These are phyloP conservation scores for Campaea margaritaria DNA, from an alignment of 2,888 invertebrate species.

Conservation along the genomic window DNA sequence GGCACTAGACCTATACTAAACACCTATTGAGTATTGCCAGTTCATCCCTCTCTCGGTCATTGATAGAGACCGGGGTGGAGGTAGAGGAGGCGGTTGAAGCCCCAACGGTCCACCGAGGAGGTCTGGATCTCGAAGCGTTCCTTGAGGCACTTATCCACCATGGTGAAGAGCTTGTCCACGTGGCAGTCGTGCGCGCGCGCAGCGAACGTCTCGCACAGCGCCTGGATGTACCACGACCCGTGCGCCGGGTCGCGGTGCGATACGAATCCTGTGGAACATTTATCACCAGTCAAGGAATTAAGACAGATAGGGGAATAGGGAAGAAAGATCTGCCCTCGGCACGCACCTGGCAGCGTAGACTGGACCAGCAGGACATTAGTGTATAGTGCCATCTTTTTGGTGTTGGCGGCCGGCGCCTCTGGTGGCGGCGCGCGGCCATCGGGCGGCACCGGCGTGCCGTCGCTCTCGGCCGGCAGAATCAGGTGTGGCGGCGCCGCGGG, in stretches of 20 bases:
- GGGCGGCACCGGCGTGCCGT: slow-evolving; percentile 45
- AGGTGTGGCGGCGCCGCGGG: slow-evolving; percentile 44
- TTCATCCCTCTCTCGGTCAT: slow-evolving; percentile 7
- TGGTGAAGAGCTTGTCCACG: slow-evolving; percentile 87
- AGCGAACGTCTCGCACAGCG: slow-evolving; percentile 87
- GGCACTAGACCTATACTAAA: too few relatives aligned
- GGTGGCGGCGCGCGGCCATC: slow-evolving; percentile 18
- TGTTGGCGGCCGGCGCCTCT: slow-evolving; percentile 20
- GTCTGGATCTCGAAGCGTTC: slow-evolving; percentile 83
- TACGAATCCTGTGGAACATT: slow-evolving; percentile 74
- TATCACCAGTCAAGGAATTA: too few relatives aligned
- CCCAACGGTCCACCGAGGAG: slow-evolving; percentile 86
- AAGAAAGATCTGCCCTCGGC: too few relatives aligned
- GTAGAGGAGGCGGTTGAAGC: slow-evolving; percentile 87
- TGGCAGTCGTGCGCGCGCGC: slow-evolving; percentile 86
- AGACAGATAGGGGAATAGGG: too few relatives aligned
- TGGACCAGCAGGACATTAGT: slow-evolving; percentile 88
- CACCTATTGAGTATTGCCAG: too few relatives aligned
- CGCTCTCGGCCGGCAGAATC: slow-evolving; percentile 44
- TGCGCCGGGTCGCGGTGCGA: slow-evolving; percentile 84
- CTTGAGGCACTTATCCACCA: slow-evolving; percentile 83
- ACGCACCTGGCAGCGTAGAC: slow-evolving; percentile 81
- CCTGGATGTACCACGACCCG: slow-evolving; percentile 90
- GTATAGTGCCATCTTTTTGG: slow-evolving; percentile 51
- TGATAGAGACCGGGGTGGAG: slow-evolving; percentile 87